A percentile compares a stretch with the other conserved stretches of the same genome.
Evolutionary conservation across 2,113 vertebrate species (phyloP).

Genomic region (Podarcis muralis): DNA sequence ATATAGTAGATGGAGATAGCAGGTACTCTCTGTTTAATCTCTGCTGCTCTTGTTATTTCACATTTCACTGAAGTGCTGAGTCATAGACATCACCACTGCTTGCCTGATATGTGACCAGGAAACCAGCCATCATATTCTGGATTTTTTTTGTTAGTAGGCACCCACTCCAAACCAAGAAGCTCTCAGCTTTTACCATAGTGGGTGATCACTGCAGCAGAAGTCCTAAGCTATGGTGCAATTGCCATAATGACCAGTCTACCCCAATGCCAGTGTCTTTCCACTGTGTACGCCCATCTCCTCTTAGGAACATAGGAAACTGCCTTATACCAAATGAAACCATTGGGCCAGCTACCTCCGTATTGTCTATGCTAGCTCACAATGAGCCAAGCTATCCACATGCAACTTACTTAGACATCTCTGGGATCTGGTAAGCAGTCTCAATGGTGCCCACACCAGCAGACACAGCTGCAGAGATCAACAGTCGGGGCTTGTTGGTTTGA

Average conservation of each 20-base stretch:
- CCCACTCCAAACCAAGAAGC: not conserved
- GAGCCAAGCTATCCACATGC: not conserved
- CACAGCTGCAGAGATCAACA: constrained; percentile 78
- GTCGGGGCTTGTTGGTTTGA: constrained; percentile 66
- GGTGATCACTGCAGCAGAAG: not conserved
- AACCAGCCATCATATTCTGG: not conserved
- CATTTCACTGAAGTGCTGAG: not conserved
- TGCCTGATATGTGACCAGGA: not conserved
- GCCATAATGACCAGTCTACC: not conserved
- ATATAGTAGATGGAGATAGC: not conserved
- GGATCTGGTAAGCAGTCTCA: constrained; percentile 75
- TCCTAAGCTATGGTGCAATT: not conserved
- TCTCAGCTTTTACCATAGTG: not conserved
- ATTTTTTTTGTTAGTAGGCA: not conserved
- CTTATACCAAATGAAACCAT: too few species aligned
- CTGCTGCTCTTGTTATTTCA: not conserved
- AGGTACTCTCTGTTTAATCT: not conserved
- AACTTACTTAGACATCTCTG: constrained; percentile 62
- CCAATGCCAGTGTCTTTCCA: not conserved
- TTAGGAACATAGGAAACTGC: too few species aligned
- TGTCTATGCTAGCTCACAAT: too few species aligned
- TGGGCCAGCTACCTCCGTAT: not conserved
- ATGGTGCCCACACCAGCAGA: constrained; percentile 69
- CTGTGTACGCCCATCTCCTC: not conserved
- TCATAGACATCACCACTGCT: not conserved